Conservation (phyloP, 2,797 vertebrate species). For the Remorina albescens region DNA sequence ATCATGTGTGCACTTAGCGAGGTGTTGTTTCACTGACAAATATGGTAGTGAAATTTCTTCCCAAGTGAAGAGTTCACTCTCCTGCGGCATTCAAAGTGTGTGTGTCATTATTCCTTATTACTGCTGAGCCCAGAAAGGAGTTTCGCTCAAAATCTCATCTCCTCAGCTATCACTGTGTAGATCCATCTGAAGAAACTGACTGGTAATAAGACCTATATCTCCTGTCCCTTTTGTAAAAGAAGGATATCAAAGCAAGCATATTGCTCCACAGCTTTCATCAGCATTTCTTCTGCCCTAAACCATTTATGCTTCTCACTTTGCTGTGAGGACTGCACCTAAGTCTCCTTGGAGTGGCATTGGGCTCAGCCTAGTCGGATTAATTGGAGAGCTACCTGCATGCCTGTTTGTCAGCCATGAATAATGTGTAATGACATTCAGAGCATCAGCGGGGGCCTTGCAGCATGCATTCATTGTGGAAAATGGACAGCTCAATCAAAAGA, state of each 20-base stretch:
- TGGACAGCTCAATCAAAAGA: constrained; percentile 85
- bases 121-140: constrained; percentile 31
- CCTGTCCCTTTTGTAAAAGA: neutral
- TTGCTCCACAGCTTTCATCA: constrained; percentile 20
- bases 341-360: constrained; percentile 84
- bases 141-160: constrained; percentile 30
- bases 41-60: constrained; percentile 48
- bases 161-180: constrained; percentile 6
- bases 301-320: constrained; percentile 31
- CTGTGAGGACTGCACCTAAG: constrained; percentile 41
- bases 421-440: constrained; percentile 79
- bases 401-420: constrained; percentile 84
- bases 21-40: constrained; percentile 49
- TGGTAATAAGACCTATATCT: neutral
- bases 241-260: neutral
- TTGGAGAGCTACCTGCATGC: constrained; percentile 75
- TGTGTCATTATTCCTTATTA: constrained; percentile 56
- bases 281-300: constrained; percentile 21
- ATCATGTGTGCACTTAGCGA: constrained; percentile 40
- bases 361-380: constrained; percentile 78
- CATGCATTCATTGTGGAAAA: constrained; percentile 77
- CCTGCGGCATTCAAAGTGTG: constrained; percentile 32
- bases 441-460: constrained; percentile 79
- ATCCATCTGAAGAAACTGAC: neutral
- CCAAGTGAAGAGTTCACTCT: constrained; percentile 49